phyloP scores from a whole-genome alignment of 2,797 vertebrate genomes.

The Eupleurogrammus muticus region DNA sequence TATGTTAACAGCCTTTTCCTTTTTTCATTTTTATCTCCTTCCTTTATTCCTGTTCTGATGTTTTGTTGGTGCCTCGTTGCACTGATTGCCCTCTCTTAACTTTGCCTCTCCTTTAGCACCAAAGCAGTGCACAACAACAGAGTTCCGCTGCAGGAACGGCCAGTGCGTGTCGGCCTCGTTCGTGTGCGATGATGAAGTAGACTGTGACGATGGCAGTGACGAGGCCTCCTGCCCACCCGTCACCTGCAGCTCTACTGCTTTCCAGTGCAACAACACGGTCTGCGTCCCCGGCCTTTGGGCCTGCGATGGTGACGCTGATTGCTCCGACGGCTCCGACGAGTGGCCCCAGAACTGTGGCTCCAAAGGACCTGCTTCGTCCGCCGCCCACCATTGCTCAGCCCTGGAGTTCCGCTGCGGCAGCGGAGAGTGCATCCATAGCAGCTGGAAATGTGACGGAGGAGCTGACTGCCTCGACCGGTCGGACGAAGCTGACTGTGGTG shows the following conservation, averaged over 20 bases:
- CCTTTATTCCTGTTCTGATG: not conserved
- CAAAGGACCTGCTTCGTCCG: accelerated
- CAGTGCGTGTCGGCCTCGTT: slow-evolving; percentile 85
- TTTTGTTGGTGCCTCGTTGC: not conserved
- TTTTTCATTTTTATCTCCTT: not conserved
- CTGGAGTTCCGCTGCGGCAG: slow-evolving; percentile 87
- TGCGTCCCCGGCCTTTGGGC: slow-evolving; percentile 88
- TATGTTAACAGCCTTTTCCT: not conserved
- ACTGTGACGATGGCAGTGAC: slow-evolving; percentile 88
- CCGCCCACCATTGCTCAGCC: slow-evolving; percentile 70
- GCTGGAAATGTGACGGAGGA: slow-evolving; percentile 88
- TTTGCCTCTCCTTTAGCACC: slow-evolving; percentile 70
- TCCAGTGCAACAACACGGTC: slow-evolving; percentile 82
- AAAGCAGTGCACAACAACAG: slow-evolving; percentile 72
- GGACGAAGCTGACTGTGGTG: slow-evolving; percentile 88
- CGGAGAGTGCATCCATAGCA: slow-evolving; percentile 88
- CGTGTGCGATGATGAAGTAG: slow-evolving; percentile 85
- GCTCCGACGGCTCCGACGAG: slow-evolving; percentile 88
- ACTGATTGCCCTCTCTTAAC: not conserved
- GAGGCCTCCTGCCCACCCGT: slow-evolving; percentile 79
- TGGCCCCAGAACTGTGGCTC: slow-evolving; percentile 77
- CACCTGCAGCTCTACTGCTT: slow-evolving; percentile 80
- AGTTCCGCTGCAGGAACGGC: slow-evolving; percentile 86
- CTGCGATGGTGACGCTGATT: slow-evolving; percentile 89
- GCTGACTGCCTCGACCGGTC: slow-evolving; percentile 88